phyloP scores from a whole-genome alignment of 2,888 invertebrate species.

The Amblyjoppa fuscipennis region DNA sequence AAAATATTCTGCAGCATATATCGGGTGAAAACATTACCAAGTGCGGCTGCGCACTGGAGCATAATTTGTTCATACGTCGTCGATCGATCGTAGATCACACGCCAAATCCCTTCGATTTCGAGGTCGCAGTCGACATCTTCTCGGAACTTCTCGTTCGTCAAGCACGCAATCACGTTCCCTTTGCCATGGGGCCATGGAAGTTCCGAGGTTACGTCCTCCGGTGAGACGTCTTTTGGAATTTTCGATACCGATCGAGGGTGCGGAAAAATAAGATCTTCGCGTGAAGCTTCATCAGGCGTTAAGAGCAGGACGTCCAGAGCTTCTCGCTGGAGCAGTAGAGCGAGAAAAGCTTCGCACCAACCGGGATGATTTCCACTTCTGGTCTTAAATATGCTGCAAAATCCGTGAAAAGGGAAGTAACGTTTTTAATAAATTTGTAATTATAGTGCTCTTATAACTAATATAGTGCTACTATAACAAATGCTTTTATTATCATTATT shows the following conservation, averaged over 20 bases:
- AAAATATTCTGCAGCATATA: conserved; percentile 86
- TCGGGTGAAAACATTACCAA: conserved; percentile 87
- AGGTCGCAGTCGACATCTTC: conserved; percentile 23
- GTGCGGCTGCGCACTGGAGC: conserved; percentile 87
- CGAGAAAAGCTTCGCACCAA: conserved; percentile 86
- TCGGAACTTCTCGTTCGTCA: conserved; percentile 52
- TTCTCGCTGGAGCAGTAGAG: conserved; percentile 86
- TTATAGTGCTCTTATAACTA: too few relatives aligned
- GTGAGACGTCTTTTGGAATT: conserved; percentile 69
- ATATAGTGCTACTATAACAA: too few relatives aligned
- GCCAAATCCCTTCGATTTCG: conserved; percentile 22
- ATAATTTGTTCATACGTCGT: conserved; percentile 88
- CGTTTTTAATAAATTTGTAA: neutral
- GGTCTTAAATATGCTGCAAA: conserved; percentile 32
- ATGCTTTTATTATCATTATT: too few relatives aligned
- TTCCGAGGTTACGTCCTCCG: conserved; percentile 73
- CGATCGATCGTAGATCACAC: conserved; percentile 80
- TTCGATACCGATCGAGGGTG: conserved; percentile 78
- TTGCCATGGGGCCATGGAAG: conserved; percentile 68
- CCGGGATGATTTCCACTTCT: conserved; percentile 83
- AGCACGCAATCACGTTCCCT: conserved; percentile 62
- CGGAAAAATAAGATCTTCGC: conserved; percentile 84
- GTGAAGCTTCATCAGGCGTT: conserved; percentile 77
- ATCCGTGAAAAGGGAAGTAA: neutral
- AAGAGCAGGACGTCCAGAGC: conserved; percentile 83